Evolutionary conservation across 2,797 vertebrate genomes (phyloP), one percentile per base, ranked within the genome.

Genomic region (Melanotaenia parkinsoni): DNA sequence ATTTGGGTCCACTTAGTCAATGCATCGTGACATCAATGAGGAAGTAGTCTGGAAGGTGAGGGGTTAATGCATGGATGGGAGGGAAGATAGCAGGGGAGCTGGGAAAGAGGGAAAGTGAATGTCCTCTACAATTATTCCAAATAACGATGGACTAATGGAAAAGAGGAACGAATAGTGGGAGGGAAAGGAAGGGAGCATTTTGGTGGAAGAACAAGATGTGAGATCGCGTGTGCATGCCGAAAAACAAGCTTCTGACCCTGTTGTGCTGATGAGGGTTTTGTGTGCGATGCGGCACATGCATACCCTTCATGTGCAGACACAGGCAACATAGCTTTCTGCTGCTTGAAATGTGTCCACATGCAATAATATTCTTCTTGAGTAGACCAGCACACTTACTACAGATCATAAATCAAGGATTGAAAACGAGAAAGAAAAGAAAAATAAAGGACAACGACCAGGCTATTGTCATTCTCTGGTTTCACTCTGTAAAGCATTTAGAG

Each of bases 221-320:
- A 59, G 74, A 59, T 59, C 70, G 63, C 67, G 71, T 54, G 50
- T 67, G 51, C 12, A 6, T 28, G 76, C 70, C 65, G 30, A 38
- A 78, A 43, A 43, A 43, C 13, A 43, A 78, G 84, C 58, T 45
- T 57, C 60, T 40, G 40, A 43, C 67, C 47, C 32, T 1, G 30
- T 47, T 14, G 63, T 67, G 86, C 82, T 82, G 79, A 86, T 82
- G 80, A 83, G 64, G 62, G 38, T 79, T 81, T 75, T 67, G 37
- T 65, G 66, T 77, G 69, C 16, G n/a, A 38, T 50, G 12, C 58
- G 26, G 26, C 56, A 30, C 1, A 16, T 28, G 33, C 20, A 54
- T 33, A 11, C 12, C 14, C 1, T 37, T 40, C 30, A 50, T 45
- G 24, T 45, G 28, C 26, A 43, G 12, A 51, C 50, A 56, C 22